Conservation (phyloP, 2,797 vertebrate genomes). For the Poecilia picta region DNA sequence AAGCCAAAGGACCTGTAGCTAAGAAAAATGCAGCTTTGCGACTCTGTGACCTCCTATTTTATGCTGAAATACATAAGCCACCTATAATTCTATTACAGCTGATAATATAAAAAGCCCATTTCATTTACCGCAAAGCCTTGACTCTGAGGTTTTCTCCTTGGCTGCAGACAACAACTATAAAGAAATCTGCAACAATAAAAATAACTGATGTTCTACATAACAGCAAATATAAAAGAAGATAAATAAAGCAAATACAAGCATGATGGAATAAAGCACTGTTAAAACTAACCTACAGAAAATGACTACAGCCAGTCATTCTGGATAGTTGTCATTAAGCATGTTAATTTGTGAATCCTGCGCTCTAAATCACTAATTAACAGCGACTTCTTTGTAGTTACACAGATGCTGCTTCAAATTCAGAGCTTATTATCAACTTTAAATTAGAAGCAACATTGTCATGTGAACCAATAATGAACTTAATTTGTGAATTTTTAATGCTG, state of each 20-base stretch:
- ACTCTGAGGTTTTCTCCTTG: background rate
- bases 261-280: background rate
- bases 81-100: background rate
- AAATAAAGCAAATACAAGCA: background rate
- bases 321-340: constrained; percentile 21
- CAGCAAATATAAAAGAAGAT: background rate
- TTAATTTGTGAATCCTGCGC: constrained; percentile 24
- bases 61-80: background rate
- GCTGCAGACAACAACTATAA: background rate
- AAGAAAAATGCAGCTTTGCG: background rate
- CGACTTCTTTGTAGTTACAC: constrained; percentile 16
- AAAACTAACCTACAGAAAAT: constrained; percentile 5
- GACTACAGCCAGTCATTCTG: background rate
- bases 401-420: constrained; percentile 31
- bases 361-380: constrained; percentile 17
- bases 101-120: background rate
- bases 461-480: constrained; percentile 33
- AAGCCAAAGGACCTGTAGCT: background rate
- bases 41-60: background rate
- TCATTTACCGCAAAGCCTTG: background rate
- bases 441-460: constrained; percentile 18
- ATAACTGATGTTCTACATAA: background rate
- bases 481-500: constrained; percentile 32
- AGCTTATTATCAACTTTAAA: constrained; percentile 31
- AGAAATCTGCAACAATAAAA: background rate